Evolutionary conservation across 2,113 vertebrate species (phyloP).

Genomic region (Xenopus tropicalis): UCB_Xtro_10.0 CM004449.2:22876501-22877000

Average conservation of each 20-base stretch:
- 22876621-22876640: background rate
- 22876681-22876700: background rate
- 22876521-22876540: slow-evolving; percentile 3
- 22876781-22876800: slow-evolving; percentile 29
- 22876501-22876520: slow-evolving; percentile 3
- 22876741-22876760: slow-evolving; percentile 32
- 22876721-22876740: slow-evolving; percentile 29
- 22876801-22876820: slow-evolving; percentile 14
- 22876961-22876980: slow-evolving; percentile 62
- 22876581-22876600: slow-evolving; percentile 3
- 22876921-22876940: background rate
- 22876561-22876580: slow-evolving; percentile 4
- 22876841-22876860: slow-evolving; percentile 56
- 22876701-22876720: slow-evolving; percentile 1
- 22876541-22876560: slow-evolving; percentile 6
- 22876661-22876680: fast-evolving
- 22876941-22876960: slow-evolving; percentile 65
- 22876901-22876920: background rate
- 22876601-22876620: background rate
- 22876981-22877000: slow-evolving; percentile 6
- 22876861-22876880: slow-evolving; percentile 45
- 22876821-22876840: slow-evolving; percentile 3
- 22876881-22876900: slow-evolving; percentile 17
- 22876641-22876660: slow-evolving; percentile 1
- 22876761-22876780: slow-evolving; percentile 31